phyloP scores from a whole-genome alignment of 1,140 invertebrate genomes.

The Cydia strobilella region DNA sequence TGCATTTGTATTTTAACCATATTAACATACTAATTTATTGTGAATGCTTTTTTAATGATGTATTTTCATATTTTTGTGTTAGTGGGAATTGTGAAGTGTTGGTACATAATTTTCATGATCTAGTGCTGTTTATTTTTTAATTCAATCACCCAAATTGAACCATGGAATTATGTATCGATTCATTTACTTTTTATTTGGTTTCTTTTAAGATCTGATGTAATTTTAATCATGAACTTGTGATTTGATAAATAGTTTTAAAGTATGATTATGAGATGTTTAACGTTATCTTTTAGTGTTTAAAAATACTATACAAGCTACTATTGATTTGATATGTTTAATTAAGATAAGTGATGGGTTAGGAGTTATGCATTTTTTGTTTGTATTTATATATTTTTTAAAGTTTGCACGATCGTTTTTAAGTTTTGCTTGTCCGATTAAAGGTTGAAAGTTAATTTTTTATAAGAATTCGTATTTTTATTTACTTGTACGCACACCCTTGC shows the following conservation, averaged over 20 bases:
- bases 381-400: slow-evolving; percentile 33
- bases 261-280: slow-evolving; percentile 65
- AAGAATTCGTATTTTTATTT: not conserved
- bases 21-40: slow-evolving; percentile 73
- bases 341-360: slow-evolving; percentile 43
- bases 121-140: slow-evolving; percentile 44
- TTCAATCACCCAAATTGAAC: slow-evolving; percentile 48
- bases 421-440: slow-evolving; percentile 67
- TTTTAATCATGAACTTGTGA: slow-evolving; percentile 77
- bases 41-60: slow-evolving; percentile 56
- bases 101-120: slow-evolving; percentile 49
- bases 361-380: slow-evolving; percentile 47
- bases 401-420: slow-evolving; percentile 61
- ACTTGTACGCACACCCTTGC: too few relatives aligned
- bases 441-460: slow-evolving; percentile 40
- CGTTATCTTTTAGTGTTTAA: slow-evolving; percentile 57
- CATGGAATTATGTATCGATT: slow-evolving; percentile 65
- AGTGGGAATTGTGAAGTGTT: slow-evolving; percentile 42
- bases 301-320: slow-evolving; percentile 45
- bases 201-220: slow-evolving; percentile 55
- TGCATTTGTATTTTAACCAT: slow-evolving; percentile 77
- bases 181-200: slow-evolving; percentile 48
- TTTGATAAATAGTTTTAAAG: slow-evolving; percentile 67
- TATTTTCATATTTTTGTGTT: slow-evolving; percentile 46
- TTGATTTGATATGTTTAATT: slow-evolving; percentile 38